These are phyloP conservation scores for Salvelinus alpinus DNA, from an alignment of 2,113 vertebrate genomes.

Conservation along the genomic window DNA sequence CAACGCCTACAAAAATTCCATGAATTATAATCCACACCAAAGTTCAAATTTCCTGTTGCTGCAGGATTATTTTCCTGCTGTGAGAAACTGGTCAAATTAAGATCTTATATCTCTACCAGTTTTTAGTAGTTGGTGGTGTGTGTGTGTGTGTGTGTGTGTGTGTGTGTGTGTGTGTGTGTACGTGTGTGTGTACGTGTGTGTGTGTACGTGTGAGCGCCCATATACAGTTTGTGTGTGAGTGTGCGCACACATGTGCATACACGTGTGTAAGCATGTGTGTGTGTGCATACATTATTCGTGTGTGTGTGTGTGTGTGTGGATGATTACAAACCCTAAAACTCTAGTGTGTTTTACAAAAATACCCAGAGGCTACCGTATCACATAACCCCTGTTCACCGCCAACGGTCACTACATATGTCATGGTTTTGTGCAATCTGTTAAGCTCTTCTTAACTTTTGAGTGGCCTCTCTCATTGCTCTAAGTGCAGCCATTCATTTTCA, in stretches of 20 bases:
- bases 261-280: constrained; percentile 6
- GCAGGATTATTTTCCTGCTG: too few relatives aligned
- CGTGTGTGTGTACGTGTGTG: constrained; percentile 4
- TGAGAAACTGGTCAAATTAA: too few relatives aligned
- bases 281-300: constrained; percentile 1
- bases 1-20: too few relatives aligned
- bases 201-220: constrained; percentile 11
- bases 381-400: constrained; percentile 37
- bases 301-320: constrained; percentile 21
- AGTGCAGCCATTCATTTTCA: constrained; percentile 35
- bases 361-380: constrained; percentile 47
- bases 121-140: not conserved
- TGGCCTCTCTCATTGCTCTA: constrained; percentile 2
- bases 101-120: too few relatives aligned
- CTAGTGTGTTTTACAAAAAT: constrained; percentile 61
- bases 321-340: constrained; percentile 46
- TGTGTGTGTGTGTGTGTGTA: constrained; percentile 4
- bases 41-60: too few relatives aligned
- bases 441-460: constrained; percentile 31
- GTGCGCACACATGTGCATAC: not conserved
- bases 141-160: constrained; percentile 3
- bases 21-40: too few relatives aligned
- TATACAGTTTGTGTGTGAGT: not conserved
- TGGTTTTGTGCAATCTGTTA: constrained; percentile 37
- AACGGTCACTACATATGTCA: constrained; percentile 55